Percentiles rank a stretch among this genome's conserved stretches.
Conservation (phyloP, 2,113 vertebrate species). For the Elaphurus davidianus region DNA sequence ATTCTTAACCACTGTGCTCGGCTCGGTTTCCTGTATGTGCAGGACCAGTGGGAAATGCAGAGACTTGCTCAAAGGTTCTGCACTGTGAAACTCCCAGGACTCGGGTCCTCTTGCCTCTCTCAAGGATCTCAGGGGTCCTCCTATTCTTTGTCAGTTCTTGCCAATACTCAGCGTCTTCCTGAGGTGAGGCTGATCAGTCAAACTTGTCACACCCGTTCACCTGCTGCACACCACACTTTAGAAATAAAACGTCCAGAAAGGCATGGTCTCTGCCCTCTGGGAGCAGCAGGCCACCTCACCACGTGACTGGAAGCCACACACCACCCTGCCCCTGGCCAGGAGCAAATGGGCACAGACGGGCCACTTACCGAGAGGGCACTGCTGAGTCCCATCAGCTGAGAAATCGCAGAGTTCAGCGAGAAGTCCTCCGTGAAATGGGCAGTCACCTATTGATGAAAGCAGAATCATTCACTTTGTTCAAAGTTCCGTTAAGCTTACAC, state of each 20-base stretch:
- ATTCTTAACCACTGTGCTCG: too few species aligned
- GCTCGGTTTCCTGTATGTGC: background rate
- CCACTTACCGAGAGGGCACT: conserved; percentile 88
- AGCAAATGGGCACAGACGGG: background rate
- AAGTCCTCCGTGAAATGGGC: conserved; percentile 91
- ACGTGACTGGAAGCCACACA: background rate
- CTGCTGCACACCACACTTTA: background rate
- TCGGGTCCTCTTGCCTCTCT: background rate
- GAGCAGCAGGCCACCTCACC: background rate
- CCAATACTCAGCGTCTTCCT: background rate
- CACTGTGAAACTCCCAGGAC: background rate
- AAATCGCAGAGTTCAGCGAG: conserved; percentile 93
- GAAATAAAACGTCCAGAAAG: background rate
- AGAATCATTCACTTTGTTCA: background rate
- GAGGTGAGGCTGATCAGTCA: too few species aligned
- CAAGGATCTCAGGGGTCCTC: background rate
- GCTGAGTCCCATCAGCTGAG: conserved; percentile 93
- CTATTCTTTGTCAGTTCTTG: background rate
- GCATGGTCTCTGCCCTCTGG: background rate
- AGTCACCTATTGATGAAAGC: conserved; percentile 86
- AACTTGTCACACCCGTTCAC: background rate
- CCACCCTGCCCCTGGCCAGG: too few species aligned
- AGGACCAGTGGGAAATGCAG: background rate
- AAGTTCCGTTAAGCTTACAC: background rate
- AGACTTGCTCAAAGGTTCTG: background rate